Evolutionary conservation across 2,797 vertebrate genomes (phyloP), one percentile per base, ranked within the genome.

Genomic region (Merluccius polli): DNA sequence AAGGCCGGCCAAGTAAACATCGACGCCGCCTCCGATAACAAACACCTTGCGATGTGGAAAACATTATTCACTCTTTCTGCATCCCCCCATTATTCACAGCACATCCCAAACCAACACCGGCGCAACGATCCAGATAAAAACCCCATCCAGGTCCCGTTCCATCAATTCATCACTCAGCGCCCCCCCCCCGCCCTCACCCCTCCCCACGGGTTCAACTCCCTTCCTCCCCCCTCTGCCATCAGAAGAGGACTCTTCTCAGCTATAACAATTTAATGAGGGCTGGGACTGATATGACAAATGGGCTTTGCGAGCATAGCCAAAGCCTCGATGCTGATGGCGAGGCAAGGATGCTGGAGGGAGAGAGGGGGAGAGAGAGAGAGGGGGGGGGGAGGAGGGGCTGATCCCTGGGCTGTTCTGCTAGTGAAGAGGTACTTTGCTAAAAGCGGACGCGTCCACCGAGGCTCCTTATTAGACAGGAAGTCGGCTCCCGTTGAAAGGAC

Each of bases 401-500:
- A 86, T 75, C 81, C 85, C 84, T 83, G 80, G 85, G 79, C 87
- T 44, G 75, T 74, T 82, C 79, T 81, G 71, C 88, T 79, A 77
- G 31, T 86, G 81, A 85, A 92, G 86, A 88, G 59, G 44, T 77
- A 63, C 83, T 91, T 92, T 89, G 84, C 86, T 88, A 82, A 87
- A 75, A 83, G 71, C 69, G 74, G 86, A 90, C 84, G 79, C 71
- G 81, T 88, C 91, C 83, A 36, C n/a, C 29, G 87, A 87, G 91
- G 78, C 85, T 89, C 85, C 85, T 93, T 82, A 88, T 93, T 94
- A 93, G 89, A 88, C 78, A 75, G 41, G 29, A 81, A 85, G 89
- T 87, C 87, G 81, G 86, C 84, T 84, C 68, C 68, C 70, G 78
- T 73, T 87, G 83, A 90, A 77, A 82, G 85, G 76, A 74, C 77